Evolutionary conservation across 1,140 invertebrate genomes (phyloP), one percentile per base, ranked within the genome.

Genomic region (Macrosteles quadrilineatus): DNA sequence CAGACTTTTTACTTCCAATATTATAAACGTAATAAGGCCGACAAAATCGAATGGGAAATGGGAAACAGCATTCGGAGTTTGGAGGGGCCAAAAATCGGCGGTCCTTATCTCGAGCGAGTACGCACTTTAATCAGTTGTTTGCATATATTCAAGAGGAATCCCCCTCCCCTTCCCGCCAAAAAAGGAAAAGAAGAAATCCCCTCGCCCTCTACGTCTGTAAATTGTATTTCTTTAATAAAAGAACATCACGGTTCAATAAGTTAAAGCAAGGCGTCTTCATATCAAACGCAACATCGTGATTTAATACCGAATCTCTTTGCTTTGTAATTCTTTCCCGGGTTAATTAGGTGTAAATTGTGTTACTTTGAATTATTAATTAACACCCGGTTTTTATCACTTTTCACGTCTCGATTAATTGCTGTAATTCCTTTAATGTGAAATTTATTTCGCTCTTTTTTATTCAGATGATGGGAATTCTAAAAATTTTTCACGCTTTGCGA

Each of bases 201-300:
- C 21, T 50, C 21, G 21, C 6, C 47, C 47, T 19, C 21, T 17
- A 21, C 14, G 14, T 50, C 47, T 50, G 14, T 21, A 50, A 50
- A 50, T 50, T 50, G 47, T 50, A 50, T 50, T 50, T 50, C 47
- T 50, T 50, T 50, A 50, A 50, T 50, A 50, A 50, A 50, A 50
- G 47, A 50, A 50, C 47, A 50, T 50, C 47, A 50, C 47, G 47
- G 47, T 50, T 50, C 47, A 50, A 50, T 50, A 50, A 50, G 14
- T 19, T 50, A 17, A 21, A 3, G 14, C 14, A n/a, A 6, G 47
- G 3, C 14, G 47, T 19, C 47, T 50, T 50, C 47, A 50, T 50
- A 50, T 50, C 47, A 50, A 50, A 50, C 4, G 47, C 36, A 40
- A 40, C 47, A 21, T 19, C 21, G 47, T 4, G 47, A 50, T 50